Percentiles rank a stretch among this genome's conserved stretches.
phyloP scores from a whole-genome alignment of 2,797 vertebrate species.

The Borostomias antarcticus region DNA sequence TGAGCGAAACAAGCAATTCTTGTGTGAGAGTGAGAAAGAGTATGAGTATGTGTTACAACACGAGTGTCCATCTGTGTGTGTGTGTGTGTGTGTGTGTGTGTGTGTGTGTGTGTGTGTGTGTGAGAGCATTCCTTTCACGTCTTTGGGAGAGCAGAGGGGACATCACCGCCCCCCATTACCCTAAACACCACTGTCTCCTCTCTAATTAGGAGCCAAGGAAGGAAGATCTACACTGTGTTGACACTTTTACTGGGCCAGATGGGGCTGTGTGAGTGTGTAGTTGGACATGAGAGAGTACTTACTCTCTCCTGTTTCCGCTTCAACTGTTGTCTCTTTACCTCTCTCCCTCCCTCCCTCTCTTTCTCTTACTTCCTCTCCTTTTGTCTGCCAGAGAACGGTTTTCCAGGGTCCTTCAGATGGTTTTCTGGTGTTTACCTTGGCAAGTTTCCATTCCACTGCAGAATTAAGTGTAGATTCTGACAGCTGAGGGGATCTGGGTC shows the following conservation, averaged over 20 bases:
- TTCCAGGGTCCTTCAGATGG: constrained; percentile 25
- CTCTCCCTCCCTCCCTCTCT: not conserved
- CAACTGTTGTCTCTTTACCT: not conserved
- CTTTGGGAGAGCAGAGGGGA: constrained; percentile 50
- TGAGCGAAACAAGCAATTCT: constrained; percentile 46
- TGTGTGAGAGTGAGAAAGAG: no score
- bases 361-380: not conserved
- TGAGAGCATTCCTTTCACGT: constrained; percentile 56
- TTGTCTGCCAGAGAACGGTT: constrained; percentile 23
- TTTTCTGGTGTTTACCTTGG: constrained; percentile 33
- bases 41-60: no score
- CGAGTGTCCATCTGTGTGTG: constrained; percentile 28
- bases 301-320: not conserved
- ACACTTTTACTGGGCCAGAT: constrained; percentile 62
- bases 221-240: constrained; percentile 56
- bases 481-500: not conserved
- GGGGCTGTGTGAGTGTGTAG: constrained; percentile 22
- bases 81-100: not conserved
- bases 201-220: constrained; percentile 69
- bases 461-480: constrained; percentile 21
- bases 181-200: constrained; percentile 68
- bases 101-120: constrained; percentile 40
- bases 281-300: not conserved
- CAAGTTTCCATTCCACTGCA: constrained; percentile 23
- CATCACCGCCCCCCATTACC: constrained; percentile 56